phyloP scores from a whole-genome alignment of 1,140 invertebrate species.

The Mizuhopecten yessoensis region DNA sequence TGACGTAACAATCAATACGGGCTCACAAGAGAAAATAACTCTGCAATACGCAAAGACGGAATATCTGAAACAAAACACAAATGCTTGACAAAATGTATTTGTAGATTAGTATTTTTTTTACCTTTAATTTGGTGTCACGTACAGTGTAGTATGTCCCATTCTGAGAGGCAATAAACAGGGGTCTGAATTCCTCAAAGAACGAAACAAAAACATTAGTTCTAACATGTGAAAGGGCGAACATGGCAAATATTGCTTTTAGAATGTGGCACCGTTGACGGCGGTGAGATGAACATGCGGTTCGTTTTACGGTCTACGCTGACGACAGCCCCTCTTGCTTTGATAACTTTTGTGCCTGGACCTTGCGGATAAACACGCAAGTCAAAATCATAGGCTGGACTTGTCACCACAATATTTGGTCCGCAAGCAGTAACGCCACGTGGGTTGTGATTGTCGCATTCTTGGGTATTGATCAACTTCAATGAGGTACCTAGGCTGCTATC shows the following conservation, averaged over 20 bases:
- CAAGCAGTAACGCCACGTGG: not conserved
- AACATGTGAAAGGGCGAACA: not conserved
- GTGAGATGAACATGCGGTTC: not conserved
- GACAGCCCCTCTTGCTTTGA: not conserved
- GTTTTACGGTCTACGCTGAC: not conserved
- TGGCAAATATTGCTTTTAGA: not conserved
- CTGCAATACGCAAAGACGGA: too few relatives aligned
- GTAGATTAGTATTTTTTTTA: too few relatives aligned
- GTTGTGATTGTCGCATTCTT: not conserved
- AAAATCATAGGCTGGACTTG: not conserved
- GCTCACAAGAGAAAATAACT: too few relatives aligned
- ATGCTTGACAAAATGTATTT: too few relatives aligned
- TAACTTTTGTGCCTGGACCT: not conserved
- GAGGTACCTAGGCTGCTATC: not conserved
- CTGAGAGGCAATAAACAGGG: too few relatives aligned
- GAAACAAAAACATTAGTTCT: not conserved
- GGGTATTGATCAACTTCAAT: not conserved
- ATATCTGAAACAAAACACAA: not conserved
- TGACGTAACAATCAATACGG: too few relatives aligned
- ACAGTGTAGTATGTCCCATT: not conserved
- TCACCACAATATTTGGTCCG: not conserved
- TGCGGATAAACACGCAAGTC: not conserved
- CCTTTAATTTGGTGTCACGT: too few relatives aligned
- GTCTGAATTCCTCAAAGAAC: not conserved
- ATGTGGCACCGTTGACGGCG: not conserved